A percentile compares a stretch with the other conserved stretches of the same genome.
These are phyloP conservation scores for Drosophila suzukii DNA, from an alignment of 1,140 invertebrate species.

Conservation along the genomic window DNA sequence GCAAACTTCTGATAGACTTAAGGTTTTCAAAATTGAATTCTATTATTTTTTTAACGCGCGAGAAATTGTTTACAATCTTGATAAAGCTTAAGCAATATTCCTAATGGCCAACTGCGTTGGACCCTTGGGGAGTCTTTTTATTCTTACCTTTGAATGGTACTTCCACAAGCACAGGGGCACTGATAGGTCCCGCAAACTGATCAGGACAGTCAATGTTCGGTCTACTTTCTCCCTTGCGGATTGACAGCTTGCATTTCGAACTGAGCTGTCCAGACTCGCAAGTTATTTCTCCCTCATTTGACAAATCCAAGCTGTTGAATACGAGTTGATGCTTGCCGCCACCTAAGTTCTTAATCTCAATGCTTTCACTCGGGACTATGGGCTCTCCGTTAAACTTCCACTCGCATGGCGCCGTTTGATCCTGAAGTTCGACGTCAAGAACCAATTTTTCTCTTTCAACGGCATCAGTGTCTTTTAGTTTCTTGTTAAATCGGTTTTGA, in stretches of 20 bases:
- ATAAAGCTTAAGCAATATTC: too few relatives aligned
- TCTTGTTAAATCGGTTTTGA: conserved; percentile 98
- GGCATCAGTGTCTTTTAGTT: conserved; percentile 95
- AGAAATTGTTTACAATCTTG: too few relatives aligned
- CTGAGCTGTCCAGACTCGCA: conserved; percentile 93
- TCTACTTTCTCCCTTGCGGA: conserved; percentile 93
- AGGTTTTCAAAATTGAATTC: too few relatives aligned
- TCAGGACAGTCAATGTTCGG: conserved; percentile 92
- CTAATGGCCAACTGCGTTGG: too few relatives aligned
- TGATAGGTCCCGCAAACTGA: conserved; percentile 92
- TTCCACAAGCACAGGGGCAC: conserved; percentile 92
- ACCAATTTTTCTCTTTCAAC: conserved; percentile 95
- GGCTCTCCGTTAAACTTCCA: conserved; percentile 97
- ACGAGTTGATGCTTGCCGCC: conserved; percentile 96
- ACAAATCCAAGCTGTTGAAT: conserved; percentile 92
- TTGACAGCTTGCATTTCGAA: conserved; percentile 91
- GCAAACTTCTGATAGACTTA: too few relatives aligned
- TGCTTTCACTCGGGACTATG: conserved; percentile 90
- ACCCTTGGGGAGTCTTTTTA: neutral
- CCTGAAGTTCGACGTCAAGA: conserved; percentile 96
- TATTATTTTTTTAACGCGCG: too few relatives aligned
- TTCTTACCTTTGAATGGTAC: conserved; percentile 95
- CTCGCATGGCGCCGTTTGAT: conserved; percentile 96
- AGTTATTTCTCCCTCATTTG: conserved; percentile 93
- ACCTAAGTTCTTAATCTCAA: conserved; percentile 95